phyloP scores from a whole-genome alignment of 2,797 vertebrate species.

The Echiichthys vipera region DNA sequence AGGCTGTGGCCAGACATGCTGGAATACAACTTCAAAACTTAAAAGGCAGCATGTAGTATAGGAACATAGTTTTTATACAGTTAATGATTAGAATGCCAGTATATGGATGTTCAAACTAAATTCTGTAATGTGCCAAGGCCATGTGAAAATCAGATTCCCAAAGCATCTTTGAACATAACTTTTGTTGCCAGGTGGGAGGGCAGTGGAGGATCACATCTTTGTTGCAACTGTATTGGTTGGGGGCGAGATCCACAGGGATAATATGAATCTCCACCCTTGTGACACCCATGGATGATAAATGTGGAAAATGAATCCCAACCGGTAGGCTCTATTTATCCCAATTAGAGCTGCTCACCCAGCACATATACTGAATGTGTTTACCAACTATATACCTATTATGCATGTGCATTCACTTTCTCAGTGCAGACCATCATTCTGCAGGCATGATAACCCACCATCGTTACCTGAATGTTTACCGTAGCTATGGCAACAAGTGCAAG shows the following conservation, averaged over 20 bases:
- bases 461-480: no score
- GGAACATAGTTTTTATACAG: slow-evolving; percentile 3
- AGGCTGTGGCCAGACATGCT: slow-evolving; percentile 25
- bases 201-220: background rate
- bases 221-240: background rate
- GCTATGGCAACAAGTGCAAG: no score
- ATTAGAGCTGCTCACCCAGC: slow-evolving; percentile 25
- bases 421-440: background rate
- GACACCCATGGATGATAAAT: slow-evolving; percentile 31
- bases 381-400: background rate
- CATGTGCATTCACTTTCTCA: background rate
- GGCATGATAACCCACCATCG: no score
- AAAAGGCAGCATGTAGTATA: slow-evolving; percentile 24
- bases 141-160: background rate
- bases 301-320: slow-evolving; percentile 21
- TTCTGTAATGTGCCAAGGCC: background rate
- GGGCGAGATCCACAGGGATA: background rate
- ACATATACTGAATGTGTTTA: background rate
- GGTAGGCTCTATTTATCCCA: slow-evolving; percentile 31
- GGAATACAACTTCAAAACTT: slow-evolving; percentile 24
- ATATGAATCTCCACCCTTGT: slow-evolving; percentile 17
- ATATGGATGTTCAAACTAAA: slow-evolving; percentile 14
- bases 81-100: slow-evolving; percentile 5
- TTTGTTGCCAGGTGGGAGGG: background rate
- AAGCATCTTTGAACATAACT: background rate